Evolutionary conservation across 1,140 invertebrate species (phyloP).

Genomic region (Atopsyche davidsoni): DNA sequence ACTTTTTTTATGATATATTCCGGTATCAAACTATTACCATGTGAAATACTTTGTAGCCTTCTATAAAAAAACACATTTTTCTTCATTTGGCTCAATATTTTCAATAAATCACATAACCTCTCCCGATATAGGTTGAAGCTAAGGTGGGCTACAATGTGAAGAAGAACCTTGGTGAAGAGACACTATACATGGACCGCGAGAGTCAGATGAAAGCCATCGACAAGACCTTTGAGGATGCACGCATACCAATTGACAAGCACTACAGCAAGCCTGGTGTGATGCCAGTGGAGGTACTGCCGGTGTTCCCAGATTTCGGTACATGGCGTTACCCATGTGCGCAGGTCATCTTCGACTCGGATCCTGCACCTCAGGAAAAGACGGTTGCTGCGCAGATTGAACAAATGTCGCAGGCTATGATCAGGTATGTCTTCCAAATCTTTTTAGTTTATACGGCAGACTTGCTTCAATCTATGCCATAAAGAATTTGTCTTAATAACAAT

Average conservation of each 20-base stretch:
- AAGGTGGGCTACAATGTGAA: slow-evolving; percentile 98
- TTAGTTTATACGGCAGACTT: neutral
- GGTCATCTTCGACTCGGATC: slow-evolving; percentile 98
- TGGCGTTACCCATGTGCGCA: slow-evolving; percentile 98
- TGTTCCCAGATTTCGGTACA: slow-evolving; percentile 93
- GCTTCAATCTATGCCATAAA: too few relatives aligned
- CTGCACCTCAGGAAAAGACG: slow-evolving; percentile 74
- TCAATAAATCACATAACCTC: neutral
- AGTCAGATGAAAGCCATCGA: slow-evolving; percentile 97
- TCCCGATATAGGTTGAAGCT: slow-evolving; percentile 68
- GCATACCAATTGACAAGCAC: slow-evolving; percentile 81
- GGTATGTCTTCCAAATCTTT: slow-evolving; percentile 48
- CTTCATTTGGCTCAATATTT: neutral
- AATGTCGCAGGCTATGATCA: slow-evolving; percentile 98
- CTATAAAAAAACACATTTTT: neutral
- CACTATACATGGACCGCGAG: slow-evolving; percentile 92
- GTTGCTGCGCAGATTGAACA: slow-evolving; percentile 86
- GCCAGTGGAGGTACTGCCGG: slow-evolving; percentile 81
- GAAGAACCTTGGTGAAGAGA: slow-evolving; percentile 91
- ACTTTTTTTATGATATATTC: neutral
- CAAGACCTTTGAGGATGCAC: slow-evolving; percentile 94
- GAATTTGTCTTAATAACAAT: too few relatives aligned
- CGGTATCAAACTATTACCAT: neutral
- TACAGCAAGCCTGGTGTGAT: slow-evolving; percentile 91
- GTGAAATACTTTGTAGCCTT: too few relatives aligned